phyloP scores from a whole-genome alignment of 37 sponge, comb jelly and placozoan species.

The Aphrocallistes beatrix region DNA sequence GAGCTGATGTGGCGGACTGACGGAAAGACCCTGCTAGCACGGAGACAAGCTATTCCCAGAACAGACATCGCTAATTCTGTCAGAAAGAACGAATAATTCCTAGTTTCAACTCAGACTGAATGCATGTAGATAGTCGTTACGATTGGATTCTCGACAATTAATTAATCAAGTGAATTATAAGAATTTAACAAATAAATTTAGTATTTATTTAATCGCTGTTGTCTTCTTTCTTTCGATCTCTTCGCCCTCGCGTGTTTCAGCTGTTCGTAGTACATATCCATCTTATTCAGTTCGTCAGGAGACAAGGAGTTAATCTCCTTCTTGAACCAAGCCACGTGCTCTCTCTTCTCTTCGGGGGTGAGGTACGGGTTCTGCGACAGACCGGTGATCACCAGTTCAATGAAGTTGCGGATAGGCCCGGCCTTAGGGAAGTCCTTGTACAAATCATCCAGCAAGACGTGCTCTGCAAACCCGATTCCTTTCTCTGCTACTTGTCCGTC shows the following conservation, averaged over 20 bases:
- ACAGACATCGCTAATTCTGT: background rate
- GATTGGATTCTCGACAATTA: no score
- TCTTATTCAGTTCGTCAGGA: background rate
- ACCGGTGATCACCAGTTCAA: conserved; percentile 75
- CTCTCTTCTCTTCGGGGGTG: conserved; percentile 53
- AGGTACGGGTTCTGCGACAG: conserved; percentile 71
- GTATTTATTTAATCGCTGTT: no score
- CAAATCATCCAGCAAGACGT: conserved; percentile 59
- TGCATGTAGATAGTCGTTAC: no score
- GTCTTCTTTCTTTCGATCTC: background rate
- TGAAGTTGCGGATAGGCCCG: conserved; percentile 74
- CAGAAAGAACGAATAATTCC: no score
- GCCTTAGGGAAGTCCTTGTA: conserved; percentile 35
- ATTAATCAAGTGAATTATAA: no score
- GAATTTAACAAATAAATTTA: no score
- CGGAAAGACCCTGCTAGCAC: background rate
- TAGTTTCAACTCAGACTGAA: no score
- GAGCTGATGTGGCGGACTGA: background rate
- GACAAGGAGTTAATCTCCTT: conserved; percentile 32
- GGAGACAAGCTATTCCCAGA: background rate
- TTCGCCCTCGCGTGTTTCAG: background rate
- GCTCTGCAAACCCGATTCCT: conserved; percentile 64
- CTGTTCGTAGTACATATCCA: background rate
- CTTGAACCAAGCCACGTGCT: conserved; percentile 53
- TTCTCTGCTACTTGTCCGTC: conserved; percentile 25